Percentiles rank a stretch among this genome's conserved stretches.
Conservation (phyloP, 2,113 vertebrate species). For the Erythrolamprus reginae region DNA sequence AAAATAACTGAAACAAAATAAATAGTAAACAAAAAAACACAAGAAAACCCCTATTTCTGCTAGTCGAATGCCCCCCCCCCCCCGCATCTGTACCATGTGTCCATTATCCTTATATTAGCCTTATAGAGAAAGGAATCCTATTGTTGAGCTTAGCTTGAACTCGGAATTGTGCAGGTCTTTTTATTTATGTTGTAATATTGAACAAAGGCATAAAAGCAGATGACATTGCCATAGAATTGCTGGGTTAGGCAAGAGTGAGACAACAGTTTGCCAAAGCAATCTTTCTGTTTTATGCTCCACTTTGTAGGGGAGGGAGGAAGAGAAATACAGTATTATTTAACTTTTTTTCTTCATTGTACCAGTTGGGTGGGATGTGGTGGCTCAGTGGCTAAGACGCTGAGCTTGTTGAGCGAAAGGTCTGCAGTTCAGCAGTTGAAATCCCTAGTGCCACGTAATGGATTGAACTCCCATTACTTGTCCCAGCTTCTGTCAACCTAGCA, state of each 20-base stretch:
- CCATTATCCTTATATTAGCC: neutral
- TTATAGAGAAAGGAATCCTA: neutral
- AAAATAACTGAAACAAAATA: neutral
- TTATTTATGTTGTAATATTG: neutral
- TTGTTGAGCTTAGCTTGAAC: neutral
- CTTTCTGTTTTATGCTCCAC: neutral
- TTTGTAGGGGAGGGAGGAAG: too few species aligned
- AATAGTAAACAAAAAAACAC: too few species aligned
- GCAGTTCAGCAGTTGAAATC: too few species aligned
- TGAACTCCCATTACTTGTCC: too few species aligned
- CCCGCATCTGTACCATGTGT: neutral
- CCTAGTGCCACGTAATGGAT: too few species aligned
- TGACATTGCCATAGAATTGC: neutral
- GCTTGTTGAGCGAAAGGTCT: too few species aligned
- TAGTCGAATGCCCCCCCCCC: neutral
- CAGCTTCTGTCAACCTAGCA: too few species aligned
- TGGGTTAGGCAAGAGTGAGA: neutral
- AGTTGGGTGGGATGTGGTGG: neutral
- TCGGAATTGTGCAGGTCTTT: neutral
- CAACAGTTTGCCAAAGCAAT: neutral
- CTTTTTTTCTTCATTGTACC: neutral
- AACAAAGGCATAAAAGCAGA: neutral
- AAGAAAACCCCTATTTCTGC: too few species aligned
- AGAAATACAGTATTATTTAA: neutral
- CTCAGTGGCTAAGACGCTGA: too few species aligned